Evolutionary conservation across 2,113 vertebrate species (phyloP).

Genomic region (Archocentrus centrarchus): DNA sequence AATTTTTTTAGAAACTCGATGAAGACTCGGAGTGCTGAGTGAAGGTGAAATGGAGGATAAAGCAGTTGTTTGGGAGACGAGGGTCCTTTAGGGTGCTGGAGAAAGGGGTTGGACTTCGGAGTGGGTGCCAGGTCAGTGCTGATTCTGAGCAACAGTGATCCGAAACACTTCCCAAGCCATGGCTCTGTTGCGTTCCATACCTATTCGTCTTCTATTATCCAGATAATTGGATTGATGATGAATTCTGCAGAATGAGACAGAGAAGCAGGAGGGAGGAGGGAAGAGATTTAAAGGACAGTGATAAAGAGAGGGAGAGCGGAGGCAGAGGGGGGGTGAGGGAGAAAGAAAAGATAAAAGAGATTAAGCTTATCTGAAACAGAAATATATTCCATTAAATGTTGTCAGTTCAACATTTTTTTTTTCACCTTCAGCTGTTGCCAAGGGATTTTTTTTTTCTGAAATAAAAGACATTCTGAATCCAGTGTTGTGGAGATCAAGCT

Average conservation of each 20-base stretch:
- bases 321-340: neutral
- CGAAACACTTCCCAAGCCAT: conserved; percentile 52
- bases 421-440: conserved; percentile 42
- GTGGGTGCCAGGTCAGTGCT: conserved; percentile 55
- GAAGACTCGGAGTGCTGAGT: neutral
- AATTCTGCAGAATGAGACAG: conserved; percentile 55
- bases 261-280: neutral
- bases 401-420: conserved; percentile 26
- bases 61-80: conserved; percentile 3
- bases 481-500: conserved; percentile 13
- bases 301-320: conserved; percentile 6
- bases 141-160: conserved; percentile 37
- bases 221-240: conserved; percentile 42
- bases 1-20: conserved; percentile 6
- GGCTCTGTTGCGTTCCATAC: conserved; percentile 85
- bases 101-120: neutral
- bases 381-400: conserved; percentile 51
- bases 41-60: conserved; percentile 8
- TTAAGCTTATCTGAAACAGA: conserved; percentile 57
- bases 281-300: conserved; percentile 19
- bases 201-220: conserved; percentile 58
- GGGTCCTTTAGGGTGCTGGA: conserved; percentile 13
- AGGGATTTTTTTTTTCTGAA: conserved; percentile 5
- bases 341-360: conserved; percentile 43
- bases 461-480: conserved; percentile 6